These are phyloP conservation scores for Corapipo altera DNA, from an alignment of 2,113 vertebrate genomes.

Conservation along the genomic window DNA sequence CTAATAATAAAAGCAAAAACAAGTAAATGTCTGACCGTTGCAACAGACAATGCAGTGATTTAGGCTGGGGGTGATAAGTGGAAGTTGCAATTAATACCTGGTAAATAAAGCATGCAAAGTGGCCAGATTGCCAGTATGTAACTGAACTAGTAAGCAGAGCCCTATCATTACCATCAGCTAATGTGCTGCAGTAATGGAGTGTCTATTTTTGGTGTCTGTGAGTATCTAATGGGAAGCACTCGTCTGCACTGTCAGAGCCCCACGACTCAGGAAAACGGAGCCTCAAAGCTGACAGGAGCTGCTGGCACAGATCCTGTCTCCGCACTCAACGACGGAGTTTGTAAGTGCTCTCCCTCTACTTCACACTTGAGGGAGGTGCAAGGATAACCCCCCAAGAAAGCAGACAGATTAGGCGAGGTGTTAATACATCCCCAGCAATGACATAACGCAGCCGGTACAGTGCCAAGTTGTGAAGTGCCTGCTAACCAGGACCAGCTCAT, in stretches of 20 bases:
- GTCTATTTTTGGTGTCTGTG: neutral
- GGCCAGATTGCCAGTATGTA: neutral
- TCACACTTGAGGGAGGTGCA: neutral
- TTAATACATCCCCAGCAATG: neutral
- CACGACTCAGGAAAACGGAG: neutral
- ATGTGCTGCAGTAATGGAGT: neutral
- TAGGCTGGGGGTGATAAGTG: neutral
- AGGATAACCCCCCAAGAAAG: neutral
- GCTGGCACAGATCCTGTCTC: neutral
- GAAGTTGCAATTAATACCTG: conserved; percentile 36
- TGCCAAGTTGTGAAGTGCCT: neutral
- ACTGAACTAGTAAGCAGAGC: conserved; percentile 11
- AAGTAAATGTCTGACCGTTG: neutral
- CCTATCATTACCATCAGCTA: neutral
- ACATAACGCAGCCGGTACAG: neutral
- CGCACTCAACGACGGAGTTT: neutral
- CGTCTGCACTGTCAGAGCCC: neutral
- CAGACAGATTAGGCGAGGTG: neutral
- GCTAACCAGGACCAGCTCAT: neutral
- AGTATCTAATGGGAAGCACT: neutral
- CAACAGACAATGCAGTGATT: neutral
- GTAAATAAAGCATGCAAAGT: conserved; percentile 29
- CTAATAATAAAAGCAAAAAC: conserved; percentile 9
- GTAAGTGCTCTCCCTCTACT: neutral
- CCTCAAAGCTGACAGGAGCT: neutral